Evolutionary conservation across 2,797 vertebrate species (phyloP), one percentile per base, ranked within the genome.

Genomic region (Lacerta agilis): DNA sequence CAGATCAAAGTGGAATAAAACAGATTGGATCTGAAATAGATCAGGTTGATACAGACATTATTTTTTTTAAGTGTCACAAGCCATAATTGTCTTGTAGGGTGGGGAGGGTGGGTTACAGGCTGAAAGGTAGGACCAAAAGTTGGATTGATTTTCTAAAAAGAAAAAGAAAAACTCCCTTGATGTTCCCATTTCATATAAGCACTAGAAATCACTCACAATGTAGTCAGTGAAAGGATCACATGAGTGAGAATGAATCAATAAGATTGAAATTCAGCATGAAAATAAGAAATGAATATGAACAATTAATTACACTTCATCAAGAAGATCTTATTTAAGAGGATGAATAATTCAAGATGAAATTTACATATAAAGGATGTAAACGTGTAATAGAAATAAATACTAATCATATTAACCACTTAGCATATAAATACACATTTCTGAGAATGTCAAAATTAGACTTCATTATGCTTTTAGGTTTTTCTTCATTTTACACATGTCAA

Each of bases 311-410:
- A 29, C 23, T 0, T 90, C 89, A 86, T 84, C 80, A 85, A 15
- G 67, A 92, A 81, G 64, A 90, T 61, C 17, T 85, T 75, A 86
- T 89, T 79, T 89, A 90, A 82, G 25, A 29, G 69, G 17, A 89
- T 89, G 76, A 94, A 91, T 91, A 86, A 95, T 94, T 93, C 79
- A 89, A 15, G 90, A 89, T 43, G 78, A 86, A 89, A 92, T 93
- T 93, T 92, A 23, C 87, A 92, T 93, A 83, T 71, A 88, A 93
- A 93, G 83, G 82, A 80, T n/a, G 75, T 89, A 86, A 38, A 91
- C 38, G 1, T n/a, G 38, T 87, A 90, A 87, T 73, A 79, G 0
- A 33, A 89, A 82, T 91, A 88, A 86, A 25, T 82, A 18, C 88
- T 91, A 90, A 90, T 93, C 86, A 0, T 25, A 77, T 83, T 55